Evolutionary conservation across 2,797 vertebrate genomes (phyloP).

Genomic region (Pantherophis vulpinus): DNA sequence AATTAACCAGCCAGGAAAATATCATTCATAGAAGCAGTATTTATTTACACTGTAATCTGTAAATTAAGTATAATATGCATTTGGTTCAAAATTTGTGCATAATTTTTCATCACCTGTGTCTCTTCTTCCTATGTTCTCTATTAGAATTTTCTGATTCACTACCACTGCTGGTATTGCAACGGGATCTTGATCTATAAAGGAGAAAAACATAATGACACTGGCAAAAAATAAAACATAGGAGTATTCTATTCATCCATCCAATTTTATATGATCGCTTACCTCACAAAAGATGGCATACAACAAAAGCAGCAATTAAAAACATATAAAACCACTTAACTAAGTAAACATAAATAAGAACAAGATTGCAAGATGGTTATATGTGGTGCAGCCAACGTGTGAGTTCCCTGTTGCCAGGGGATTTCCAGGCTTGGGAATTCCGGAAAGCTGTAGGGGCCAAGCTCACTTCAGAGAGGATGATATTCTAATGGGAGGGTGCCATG

Average conservation of each 20-base stretch:
- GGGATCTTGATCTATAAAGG: conserved; percentile 78
- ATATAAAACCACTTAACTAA: neutral
- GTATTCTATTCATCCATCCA: neutral
- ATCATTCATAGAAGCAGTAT: neutral
- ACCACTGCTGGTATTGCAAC: conserved; percentile 88
- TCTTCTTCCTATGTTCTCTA: conserved; percentile 80
- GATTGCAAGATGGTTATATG: neutral
- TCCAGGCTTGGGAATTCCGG: neutral
- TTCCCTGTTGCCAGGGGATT: neutral
- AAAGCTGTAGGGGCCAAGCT: neutral
- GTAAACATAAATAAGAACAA: neutral
- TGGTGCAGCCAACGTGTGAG: neutral
- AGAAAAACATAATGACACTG: neutral
- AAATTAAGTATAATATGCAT: neutral
- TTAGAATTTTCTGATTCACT: conserved; percentile 87
- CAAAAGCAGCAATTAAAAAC: neutral
- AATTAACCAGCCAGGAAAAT: neutral
- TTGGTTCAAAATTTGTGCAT: neutral
- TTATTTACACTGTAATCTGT: neutral
- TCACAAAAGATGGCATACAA: neutral
- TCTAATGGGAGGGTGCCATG: neutral
- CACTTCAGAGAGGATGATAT: neutral
- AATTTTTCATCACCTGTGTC: conserved; percentile 76
- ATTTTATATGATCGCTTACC: neutral
- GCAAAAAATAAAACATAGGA: neutral